Evolutionary conservation across 2,113 vertebrate species (phyloP).

Genomic region (Mohoua ochrocephala): DNA sequence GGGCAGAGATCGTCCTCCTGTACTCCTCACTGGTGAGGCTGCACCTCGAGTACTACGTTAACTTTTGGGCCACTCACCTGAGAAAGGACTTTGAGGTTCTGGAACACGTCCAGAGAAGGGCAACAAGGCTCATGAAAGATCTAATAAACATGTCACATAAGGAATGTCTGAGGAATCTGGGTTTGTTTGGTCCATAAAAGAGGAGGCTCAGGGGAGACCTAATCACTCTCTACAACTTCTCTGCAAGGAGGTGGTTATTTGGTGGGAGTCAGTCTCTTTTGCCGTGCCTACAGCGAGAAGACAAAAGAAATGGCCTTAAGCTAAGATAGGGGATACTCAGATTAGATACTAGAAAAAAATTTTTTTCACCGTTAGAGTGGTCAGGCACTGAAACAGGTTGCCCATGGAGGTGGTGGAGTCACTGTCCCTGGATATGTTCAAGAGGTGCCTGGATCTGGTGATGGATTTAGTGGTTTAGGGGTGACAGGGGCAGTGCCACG

Average conservation of each 20-base stretch:
- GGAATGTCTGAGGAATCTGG: not conserved
- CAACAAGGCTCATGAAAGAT: not conserved
- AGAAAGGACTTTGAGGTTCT: not conserved
- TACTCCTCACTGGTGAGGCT: not conserved
- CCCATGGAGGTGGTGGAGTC: not conserved
- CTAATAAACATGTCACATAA: not conserved
- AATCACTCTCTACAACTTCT: not conserved
- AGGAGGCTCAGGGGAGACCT: not conserved
- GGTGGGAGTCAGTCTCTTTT: not conserved
- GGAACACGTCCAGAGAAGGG: not conserved
- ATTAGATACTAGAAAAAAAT: fast-evolving
- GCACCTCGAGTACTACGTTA: not conserved
- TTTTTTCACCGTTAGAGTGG: too few relatives aligned
- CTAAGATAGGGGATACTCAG: not conserved
- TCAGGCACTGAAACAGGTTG: not conserved
- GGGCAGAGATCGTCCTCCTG: fast-evolving
- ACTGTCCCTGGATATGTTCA: not conserved
- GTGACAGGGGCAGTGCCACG: not conserved
- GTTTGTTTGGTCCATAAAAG: not conserved
- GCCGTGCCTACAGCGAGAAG: not conserved
- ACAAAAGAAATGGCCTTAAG: not conserved
- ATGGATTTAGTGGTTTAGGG: not conserved
- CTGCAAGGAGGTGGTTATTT: not conserved
- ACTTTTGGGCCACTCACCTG: not conserved
- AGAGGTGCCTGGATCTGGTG: not conserved